Evolutionary conservation across 2,113 vertebrate species (phyloP), one percentile per base, ranked within the genome.

Genomic region (Chamaea fasciata): DNA sequence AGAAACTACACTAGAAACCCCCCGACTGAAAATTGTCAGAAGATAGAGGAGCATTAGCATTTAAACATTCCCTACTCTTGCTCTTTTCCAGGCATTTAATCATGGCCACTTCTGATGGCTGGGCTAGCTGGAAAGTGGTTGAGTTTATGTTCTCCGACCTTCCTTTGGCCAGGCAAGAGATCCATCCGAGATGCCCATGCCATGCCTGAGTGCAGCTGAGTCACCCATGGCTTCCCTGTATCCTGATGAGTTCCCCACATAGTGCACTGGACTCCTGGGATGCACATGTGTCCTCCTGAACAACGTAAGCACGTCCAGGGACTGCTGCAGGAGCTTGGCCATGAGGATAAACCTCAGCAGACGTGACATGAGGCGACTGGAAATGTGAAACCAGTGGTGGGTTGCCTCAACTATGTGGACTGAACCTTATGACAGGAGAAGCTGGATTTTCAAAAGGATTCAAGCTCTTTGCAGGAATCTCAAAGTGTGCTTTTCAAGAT

Each of bases 221-320:
- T 78, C 35, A 33, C 11, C 26, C 16, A 2, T 0, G 21, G 28
- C 10, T 49, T 69, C 83, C 27, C 37, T 42, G 4, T 19, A 7
- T 53, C 59, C 39, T 18, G 39, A 41, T 1, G 0, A 1, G 13
- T 6, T 65, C 26, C 27, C 6, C 13, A 24, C 2, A 1, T 17
- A 26, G 37, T 0, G 0, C 50, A 17, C 27, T 17, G 27, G n/a
- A 10, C 20, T 53, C 33, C 17, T 0, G 0, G 31, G 20, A 24
- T 6, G 28, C 42, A 31, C 1, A 0, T 5, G 7, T 31, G 27
- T 26, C 27, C 39, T 39, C 33, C 56, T 15, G 35, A 60, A 24
- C 19, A 50, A 15, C 0, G 0, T 7, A 17, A 23, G 10, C 8
- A 9, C 0, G 1, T 44, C 74, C 3, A 1, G 50, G 76, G 31